Base-by-base conservation (phyloP, 2,888 invertebrate species). In the Pheosia tremula region DNA sequence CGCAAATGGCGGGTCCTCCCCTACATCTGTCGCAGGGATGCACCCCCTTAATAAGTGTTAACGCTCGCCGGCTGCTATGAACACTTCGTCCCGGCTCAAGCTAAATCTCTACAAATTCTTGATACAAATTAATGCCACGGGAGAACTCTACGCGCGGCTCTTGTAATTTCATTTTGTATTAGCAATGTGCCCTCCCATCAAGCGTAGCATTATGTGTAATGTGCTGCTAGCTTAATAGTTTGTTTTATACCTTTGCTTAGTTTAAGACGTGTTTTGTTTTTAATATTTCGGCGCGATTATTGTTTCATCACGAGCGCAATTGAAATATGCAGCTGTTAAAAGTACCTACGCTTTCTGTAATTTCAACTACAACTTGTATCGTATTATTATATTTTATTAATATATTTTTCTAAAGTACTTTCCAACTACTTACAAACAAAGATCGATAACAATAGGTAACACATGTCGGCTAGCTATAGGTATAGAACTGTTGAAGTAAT, bases 11-110 rank as follows among this genome's bases (percentile, higher is more conserved):
- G 89, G 87, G 85, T 81, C 91, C 92, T 89, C 93, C 93, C 93
- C 89, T 92, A 93, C 93, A 92, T 93, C 93, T 93, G 93, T 93
- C 92, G 93, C 90, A 84, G 90, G 88, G 93, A 93, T 93, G 93
- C 93, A 92, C 91, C 92, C 91, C 92, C 93, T 92, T 93, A 93
- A 93, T 93, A 93, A 92, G 93, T 92, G 93, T 92, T 91, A 92
- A 93, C 91, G 92, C 88, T 91, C 89, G 90, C 91, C 91, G 90
- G 87, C 91, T 90, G 92, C 89, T 89, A 89, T 85, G 88, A 90
- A 90, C 91, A 89, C 90, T 88, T 85, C 80, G 85, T 84, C 86
- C 83, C 85, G 87, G 89, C 89, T 89, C 87, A 86, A 85, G 90
- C 91, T 89, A 91, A 93, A 93, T 93, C 93, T 92, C 91, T 91